These are phyloP conservation scores for Periparus ater DNA, from an alignment of 2,797 vertebrate species.

Conservation along the genomic window DNA sequence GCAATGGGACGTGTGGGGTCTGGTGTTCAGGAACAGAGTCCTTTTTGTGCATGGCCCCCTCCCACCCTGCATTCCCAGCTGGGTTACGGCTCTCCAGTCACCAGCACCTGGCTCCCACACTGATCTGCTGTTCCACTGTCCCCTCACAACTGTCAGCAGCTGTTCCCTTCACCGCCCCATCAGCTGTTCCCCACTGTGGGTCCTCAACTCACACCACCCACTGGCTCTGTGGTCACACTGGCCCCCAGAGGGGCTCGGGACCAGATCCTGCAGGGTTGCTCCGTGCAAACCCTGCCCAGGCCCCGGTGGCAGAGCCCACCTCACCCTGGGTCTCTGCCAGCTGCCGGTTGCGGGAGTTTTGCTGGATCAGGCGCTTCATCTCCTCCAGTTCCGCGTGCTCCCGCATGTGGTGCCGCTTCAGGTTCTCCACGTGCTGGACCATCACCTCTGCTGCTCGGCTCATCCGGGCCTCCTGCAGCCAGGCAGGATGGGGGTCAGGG, in stretches of 20 bases:
- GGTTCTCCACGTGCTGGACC: conserved; percentile 86
- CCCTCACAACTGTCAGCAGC: not conserved
- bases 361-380: conserved; percentile 78
- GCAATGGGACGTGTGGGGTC: not conserved
- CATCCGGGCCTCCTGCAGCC: conserved; percentile 82
- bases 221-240: not conserved
- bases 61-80: not conserved
- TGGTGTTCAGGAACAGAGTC: not conserved
- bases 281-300: fast-evolving
- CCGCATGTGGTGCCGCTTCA: conserved; percentile 76
- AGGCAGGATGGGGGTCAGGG: not conserved
- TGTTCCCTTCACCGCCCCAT: not conserved
- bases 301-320: not conserved
- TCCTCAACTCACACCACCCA: fast-evolving
- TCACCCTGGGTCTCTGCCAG: conserved; percentile 65
- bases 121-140: not conserved
- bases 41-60: not conserved
- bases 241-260: fast-evolving
- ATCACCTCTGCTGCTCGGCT: conserved; percentile 85
- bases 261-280: not conserved
- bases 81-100: not conserved
- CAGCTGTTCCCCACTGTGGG: not conserved
- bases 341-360: conserved; percentile 70
- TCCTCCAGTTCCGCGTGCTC: conserved; percentile 82
- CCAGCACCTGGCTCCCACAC: not conserved